Evolutionary conservation across 2,888 invertebrate genomes (phyloP).

Genomic region (Drosophila ezoana): DNA sequence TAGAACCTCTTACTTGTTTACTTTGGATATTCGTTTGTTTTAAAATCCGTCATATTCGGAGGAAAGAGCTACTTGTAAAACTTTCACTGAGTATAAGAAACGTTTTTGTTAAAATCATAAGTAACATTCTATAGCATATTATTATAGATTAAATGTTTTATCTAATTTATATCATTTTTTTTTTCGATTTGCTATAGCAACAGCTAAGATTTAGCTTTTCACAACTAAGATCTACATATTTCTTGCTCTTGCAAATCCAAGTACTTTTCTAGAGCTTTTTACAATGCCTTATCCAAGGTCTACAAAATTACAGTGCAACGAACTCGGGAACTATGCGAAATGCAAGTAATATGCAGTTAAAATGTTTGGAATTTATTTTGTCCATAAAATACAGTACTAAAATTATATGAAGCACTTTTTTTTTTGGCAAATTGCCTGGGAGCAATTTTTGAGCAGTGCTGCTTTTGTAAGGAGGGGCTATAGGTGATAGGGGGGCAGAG

Average conservation of each 20-base stretch:
- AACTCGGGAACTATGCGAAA: slow-evolving; percentile 48
- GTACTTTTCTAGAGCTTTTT: neutral
- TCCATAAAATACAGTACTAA: slow-evolving; percentile 16
- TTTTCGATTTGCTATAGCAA: too few species aligned
- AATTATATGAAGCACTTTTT: neutral
- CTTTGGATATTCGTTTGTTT: too few species aligned
- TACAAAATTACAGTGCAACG: slow-evolving; percentile 47
- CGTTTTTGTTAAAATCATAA: too few species aligned
- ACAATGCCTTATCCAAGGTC: slow-evolving; percentile 19
- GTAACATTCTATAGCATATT: too few species aligned
- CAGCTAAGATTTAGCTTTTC: too few species aligned
- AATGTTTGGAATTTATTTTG: slow-evolving; percentile 9
- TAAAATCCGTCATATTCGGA: too few species aligned
- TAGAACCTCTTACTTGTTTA: too few species aligned
- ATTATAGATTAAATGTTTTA: too few species aligned
- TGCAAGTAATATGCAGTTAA: slow-evolving; percentile 13
- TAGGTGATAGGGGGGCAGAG: neutral
- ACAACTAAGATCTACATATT: too few species aligned
- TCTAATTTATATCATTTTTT: too few species aligned
- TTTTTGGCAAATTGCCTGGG: slow-evolving; percentile 10
- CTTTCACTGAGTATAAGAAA: too few species aligned
- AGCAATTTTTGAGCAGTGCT: slow-evolving; percentile 29
- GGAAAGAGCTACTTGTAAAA: too few species aligned
- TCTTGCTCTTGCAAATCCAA: neutral
- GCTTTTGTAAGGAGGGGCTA: neutral